phyloP scores from a whole-genome alignment of 2,797 vertebrate species.

The Cuniculus paca region DNA sequence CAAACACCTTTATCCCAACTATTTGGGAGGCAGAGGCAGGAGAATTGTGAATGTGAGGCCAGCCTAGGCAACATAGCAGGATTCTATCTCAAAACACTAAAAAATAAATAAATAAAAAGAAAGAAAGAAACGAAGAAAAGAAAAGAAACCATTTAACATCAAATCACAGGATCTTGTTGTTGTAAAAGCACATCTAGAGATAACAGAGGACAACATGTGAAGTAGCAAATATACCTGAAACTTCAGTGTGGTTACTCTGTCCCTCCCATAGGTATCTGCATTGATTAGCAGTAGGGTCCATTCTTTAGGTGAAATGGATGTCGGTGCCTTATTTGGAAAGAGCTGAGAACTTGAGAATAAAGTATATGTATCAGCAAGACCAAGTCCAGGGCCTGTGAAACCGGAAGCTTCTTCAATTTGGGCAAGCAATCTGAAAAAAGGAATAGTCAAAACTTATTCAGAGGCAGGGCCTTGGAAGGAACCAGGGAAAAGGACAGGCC shows the following conservation, averaged over 20 bases:
- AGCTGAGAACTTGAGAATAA: neutral
- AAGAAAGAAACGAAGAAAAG: no score
- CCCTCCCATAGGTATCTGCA: neutral
- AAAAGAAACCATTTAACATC: neutral
- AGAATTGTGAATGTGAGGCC: neutral
- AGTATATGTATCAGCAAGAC: neutral
- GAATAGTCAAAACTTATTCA: neutral
- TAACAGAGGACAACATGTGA: neutral
- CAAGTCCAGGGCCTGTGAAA: neutral
- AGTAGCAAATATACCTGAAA: neutral
- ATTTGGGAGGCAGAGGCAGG: neutral
- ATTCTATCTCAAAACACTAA: neutral
- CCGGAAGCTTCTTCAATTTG: neutral
- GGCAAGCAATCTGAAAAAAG: neutral
- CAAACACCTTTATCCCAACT: neutral
- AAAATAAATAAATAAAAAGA: neutral
- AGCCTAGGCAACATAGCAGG: neutral
- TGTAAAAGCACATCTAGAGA: conserved; percentile 43
- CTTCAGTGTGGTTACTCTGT: neutral
- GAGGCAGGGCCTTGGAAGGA: neutral
- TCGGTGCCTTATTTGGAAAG: neutral
- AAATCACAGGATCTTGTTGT: neutral
- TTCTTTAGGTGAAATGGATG: neutral
- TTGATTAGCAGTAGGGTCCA: neutral
- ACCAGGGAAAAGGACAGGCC: neutral